These are phyloP conservation scores for Euzetes globulus DNA, from an alignment of 2,888 invertebrate genomes.

Conservation along the genomic window DNA sequence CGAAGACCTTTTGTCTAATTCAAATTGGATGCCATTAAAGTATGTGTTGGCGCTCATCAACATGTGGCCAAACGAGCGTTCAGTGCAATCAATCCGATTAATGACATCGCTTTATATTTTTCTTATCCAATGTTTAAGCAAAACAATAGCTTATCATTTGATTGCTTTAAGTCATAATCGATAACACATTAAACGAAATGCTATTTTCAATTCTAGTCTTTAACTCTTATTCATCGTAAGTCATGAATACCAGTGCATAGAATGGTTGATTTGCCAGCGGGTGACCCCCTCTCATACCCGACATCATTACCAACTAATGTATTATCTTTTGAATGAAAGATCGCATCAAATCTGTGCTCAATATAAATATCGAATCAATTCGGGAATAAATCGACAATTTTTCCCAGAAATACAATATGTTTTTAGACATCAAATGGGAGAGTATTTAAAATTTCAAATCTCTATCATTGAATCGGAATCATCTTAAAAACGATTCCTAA, in stretches of 20 bases:
- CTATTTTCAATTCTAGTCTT: not conserved
- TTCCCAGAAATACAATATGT: not conserved
- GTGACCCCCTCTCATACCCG: not conserved
- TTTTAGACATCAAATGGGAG: not conserved
- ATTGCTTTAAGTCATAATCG: slow-evolving; percentile 2
- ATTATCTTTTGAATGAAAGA: not conserved
- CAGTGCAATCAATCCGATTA: not conserved
- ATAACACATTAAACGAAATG: slow-evolving; percentile 4
- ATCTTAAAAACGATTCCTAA: not conserved
- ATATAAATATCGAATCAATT: not conserved
- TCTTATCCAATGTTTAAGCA: not conserved
- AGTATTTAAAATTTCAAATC: not conserved
- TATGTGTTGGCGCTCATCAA: not conserved
- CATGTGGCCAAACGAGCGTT: not conserved
- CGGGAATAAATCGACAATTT: no score
- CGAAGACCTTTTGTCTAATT: not conserved
- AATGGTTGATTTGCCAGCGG: not conserved
- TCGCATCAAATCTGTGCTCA: not conserved
- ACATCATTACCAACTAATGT: not conserved
- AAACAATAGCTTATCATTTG: slow-evolving; percentile 16
- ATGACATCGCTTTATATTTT: not conserved
- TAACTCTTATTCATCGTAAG: not conserved
- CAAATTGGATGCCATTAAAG: not conserved
- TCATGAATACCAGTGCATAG: not conserved
- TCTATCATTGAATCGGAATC: not conserved